Conservation (phyloP, 2,888 invertebrate species). For the Aphelenchoides bicaudatus region DNA sequence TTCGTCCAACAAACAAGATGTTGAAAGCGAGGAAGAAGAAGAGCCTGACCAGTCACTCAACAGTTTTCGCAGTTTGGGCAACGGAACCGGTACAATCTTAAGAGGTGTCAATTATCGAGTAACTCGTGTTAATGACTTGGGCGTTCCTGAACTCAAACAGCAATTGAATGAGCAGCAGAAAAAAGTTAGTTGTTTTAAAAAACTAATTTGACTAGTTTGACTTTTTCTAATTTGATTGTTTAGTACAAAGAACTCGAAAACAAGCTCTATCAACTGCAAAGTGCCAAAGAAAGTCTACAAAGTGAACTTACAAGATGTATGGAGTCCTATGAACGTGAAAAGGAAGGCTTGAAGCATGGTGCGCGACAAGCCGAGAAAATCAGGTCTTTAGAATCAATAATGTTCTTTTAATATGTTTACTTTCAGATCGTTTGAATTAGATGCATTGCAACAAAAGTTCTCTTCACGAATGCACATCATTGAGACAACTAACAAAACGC, state of each 20-base stretch:
- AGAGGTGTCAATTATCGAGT: conserved; percentile 31
- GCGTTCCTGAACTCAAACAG: conserved; percentile 44
- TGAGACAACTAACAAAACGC: conserved; percentile 59
- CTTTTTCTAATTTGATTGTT: conserved; percentile 1
- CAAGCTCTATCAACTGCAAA: conserved; percentile 40
- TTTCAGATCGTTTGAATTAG: conserved; percentile 44
- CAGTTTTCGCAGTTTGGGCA: not conserved
- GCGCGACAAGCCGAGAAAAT: conserved; percentile 57
- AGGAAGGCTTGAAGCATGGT: conserved; percentile 52
- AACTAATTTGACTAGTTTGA: too few relatives aligned
- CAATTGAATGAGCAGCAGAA: conserved; percentile 44
- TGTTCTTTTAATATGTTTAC: too few relatives aligned
- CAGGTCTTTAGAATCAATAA: conserved; percentile 52
- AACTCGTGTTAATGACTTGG: conserved; percentile 22
- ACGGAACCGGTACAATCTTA: conserved; percentile 17
- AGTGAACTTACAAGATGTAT: conserved; percentile 46
- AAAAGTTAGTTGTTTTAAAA: conserved; percentile 29
- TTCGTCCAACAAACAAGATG: conserved; percentile 2
- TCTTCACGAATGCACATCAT: conserved; percentile 58
- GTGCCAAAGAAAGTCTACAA: conserved; percentile 52
- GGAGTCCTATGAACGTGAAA: conserved; percentile 46
- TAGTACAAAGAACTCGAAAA: conserved; percentile 41
- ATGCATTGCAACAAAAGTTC: conserved; percentile 59
- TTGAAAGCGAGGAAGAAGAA: conserved; percentile 20
- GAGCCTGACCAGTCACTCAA: conserved; percentile 15